Conservation (phyloP, 1,140 invertebrate genomes). For the Acromyrmex charruanus region DNA sequence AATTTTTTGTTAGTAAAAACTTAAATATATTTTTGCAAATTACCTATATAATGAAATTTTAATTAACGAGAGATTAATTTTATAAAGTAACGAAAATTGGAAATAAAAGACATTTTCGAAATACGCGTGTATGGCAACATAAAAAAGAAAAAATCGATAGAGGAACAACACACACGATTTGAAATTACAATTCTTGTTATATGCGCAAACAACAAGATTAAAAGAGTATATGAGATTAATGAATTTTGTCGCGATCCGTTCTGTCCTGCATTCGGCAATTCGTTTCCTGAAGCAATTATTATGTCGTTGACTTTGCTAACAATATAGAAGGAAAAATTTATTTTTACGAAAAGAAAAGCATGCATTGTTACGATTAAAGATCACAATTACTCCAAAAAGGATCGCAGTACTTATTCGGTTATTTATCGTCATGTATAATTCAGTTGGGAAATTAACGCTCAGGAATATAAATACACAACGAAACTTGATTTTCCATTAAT, state of each 20-base stretch:
- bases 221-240: constrained; percentile 3
- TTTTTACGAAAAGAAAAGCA: background rate
- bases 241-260: background rate
- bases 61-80: background rate
- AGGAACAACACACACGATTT: background rate
- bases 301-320: constrained; percentile 13
- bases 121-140: background rate
- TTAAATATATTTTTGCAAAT: background rate
- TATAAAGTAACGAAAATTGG: background rate
- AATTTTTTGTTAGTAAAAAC: background rate
- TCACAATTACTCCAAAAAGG: background rate
- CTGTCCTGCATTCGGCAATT: background rate
- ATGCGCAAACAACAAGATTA: background rate
- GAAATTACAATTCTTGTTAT: constrained; percentile 7
- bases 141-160: background rate
- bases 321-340: constrained; percentile 4
- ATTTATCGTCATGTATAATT: constrained; percentile 34
- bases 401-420: constrained; percentile 16
- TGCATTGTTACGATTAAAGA: background rate
- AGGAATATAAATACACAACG: background rate
- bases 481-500: background rate
- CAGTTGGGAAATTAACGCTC: background rate
- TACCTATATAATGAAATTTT: background rate
- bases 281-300: background rate
- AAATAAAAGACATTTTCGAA: background rate